These are phyloP conservation scores for Cassiopea andromeda DNA, from an alignment of 30 jellyfish, hydroid and myxozoan genomes.

Conservation along the genomic window DNA sequence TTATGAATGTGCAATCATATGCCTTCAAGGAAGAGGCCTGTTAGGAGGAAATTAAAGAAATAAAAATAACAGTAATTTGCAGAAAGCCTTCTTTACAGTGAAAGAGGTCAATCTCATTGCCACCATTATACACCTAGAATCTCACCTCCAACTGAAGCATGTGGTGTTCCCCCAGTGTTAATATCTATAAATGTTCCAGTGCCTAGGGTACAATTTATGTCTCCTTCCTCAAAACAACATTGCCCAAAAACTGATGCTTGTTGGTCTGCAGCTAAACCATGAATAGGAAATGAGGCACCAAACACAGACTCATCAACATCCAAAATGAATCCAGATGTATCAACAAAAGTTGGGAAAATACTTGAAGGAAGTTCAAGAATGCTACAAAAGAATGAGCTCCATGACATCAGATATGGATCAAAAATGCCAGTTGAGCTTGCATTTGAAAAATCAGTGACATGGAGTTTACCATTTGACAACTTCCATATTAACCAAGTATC, in stretches of 20 bases:
- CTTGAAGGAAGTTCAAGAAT: slow-evolving; percentile 51
- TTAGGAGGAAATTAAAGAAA: no score
- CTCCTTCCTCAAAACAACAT: slow-evolving; percentile 85
- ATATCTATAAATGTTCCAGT: slow-evolving; percentile 93
- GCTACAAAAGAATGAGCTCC: slow-evolving; percentile 58
- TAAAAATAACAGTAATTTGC: no score
- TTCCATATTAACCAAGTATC: slow-evolving; percentile 95
- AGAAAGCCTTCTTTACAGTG: no score
- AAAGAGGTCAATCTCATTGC: no score
- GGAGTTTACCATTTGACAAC: slow-evolving; percentile 66
- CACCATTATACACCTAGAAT: no score
- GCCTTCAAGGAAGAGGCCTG: no score
- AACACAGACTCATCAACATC: slow-evolving; percentile 79
- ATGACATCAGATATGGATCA: slow-evolving; percentile 55
- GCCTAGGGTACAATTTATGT: slow-evolving; percentile 78
- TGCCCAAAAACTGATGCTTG: slow-evolving; percentile 92
- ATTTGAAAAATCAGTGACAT: slow-evolving; percentile 68
- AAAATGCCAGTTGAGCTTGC: slow-evolving; percentile 77
- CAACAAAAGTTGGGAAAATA: slow-evolving; percentile 53
- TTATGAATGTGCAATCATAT: no score
- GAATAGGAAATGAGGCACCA: slow-evolving; percentile 87
- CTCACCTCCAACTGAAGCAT: slow-evolving; percentile 84
- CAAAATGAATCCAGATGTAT: slow-evolving; percentile 67
- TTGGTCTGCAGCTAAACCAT: slow-evolving; percentile 86
- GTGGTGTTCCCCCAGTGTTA: slow-evolving; percentile 79